Percentiles rank a stretch among this genome's conserved stretches.
These are phyloP conservation scores for Eilema sororculum DNA, from an alignment of 2,888 invertebrate genomes.

Conservation along the genomic window DNA sequence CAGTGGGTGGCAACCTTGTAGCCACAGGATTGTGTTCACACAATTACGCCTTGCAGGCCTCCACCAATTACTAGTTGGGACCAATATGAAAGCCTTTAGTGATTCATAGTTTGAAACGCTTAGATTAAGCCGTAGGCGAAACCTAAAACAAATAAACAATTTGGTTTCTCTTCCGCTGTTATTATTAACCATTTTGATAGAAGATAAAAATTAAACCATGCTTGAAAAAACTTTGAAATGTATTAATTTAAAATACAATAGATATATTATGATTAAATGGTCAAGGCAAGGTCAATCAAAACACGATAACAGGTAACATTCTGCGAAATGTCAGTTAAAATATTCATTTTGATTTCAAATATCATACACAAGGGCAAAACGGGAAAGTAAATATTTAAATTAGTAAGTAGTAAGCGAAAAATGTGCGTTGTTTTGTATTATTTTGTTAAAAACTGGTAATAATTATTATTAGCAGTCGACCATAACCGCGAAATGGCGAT, in stretches of 20 bases:
- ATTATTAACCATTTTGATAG: slow-evolving; percentile 1
- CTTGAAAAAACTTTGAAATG: neutral
- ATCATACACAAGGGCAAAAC: neutral
- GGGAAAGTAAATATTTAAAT: slow-evolving; percentile 2
- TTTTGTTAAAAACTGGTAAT: neutral
- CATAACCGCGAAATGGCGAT: neutral
- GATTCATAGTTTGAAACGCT: slow-evolving; percentile 39
- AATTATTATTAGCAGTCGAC: neutral
- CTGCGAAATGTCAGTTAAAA: neutral
- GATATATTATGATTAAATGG: slow-evolving; percentile 4
- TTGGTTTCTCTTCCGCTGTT: slow-evolving; percentile 36
- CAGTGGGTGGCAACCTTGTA: slow-evolving; percentile 28
- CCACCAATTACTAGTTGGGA: slow-evolving; percentile 39
- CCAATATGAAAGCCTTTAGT: slow-evolving; percentile 33
- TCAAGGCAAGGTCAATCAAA: slow-evolving; percentile 3
- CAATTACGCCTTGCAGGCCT: slow-evolving; percentile 58
- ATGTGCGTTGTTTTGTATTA: neutral
- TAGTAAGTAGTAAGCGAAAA: neutral
- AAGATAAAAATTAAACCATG: neutral
- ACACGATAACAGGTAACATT: neutral
- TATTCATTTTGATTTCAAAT: neutral
- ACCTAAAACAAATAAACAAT: slow-evolving; percentile 35
- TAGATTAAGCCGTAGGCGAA: slow-evolving; percentile 15
- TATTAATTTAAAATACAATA: neutral
- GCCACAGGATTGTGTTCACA: slow-evolving; percentile 49